Conservation (phyloP, 2,888 invertebrate genomes). For the Habroteleia sp. region DNA sequence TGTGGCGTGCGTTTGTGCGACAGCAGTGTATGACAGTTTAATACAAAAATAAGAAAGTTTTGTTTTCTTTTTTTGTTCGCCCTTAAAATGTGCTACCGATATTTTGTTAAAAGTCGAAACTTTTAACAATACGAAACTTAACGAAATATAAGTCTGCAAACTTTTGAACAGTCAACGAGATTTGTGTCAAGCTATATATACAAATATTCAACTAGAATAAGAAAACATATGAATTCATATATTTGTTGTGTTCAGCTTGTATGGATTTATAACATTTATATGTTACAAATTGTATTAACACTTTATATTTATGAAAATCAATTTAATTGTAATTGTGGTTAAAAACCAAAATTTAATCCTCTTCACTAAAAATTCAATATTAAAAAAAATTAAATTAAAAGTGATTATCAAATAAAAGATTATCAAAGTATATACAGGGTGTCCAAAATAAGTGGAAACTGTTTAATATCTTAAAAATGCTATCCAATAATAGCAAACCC, state of each 20-base stretch:
- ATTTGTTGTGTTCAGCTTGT: slow-evolving; percentile 7
- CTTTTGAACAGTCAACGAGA: slow-evolving; percentile 28
- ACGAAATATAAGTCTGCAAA: slow-evolving; percentile 16
- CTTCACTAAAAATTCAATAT: no score
- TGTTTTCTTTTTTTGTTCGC: slow-evolving; percentile 7
- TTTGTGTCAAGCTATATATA: slow-evolving; percentile 20
- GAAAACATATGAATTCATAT: slow-evolving; percentile 23
- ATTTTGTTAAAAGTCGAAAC: slow-evolving; percentile 26
- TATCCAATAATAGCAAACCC: no score
- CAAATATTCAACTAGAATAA: slow-evolving; percentile 20
- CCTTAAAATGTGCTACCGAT: slow-evolving; percentile 10
- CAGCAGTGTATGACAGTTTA: slow-evolving; percentile 16
- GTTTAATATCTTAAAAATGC: no score
- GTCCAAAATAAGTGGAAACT: no score
- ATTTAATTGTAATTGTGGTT: no score
- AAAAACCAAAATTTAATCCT: no score
- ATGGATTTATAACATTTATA: slow-evolving; percentile 20
- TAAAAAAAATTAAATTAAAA: no score
- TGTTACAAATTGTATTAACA: no score
- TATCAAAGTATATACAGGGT: no score
- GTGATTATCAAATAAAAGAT: no score
- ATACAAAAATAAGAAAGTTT: slow-evolving; percentile 29
- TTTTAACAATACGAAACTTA: slow-evolving; percentile 37
- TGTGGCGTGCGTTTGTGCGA: slow-evolving; percentile 11
- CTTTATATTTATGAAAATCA: no score